Percentiles rank a stretch among this genome's conserved stretches.
These are phyloP conservation scores for Tychaedon coryphoeus DNA, from an alignment of 2,113 vertebrate genomes.

Conservation along the genomic window DNA sequence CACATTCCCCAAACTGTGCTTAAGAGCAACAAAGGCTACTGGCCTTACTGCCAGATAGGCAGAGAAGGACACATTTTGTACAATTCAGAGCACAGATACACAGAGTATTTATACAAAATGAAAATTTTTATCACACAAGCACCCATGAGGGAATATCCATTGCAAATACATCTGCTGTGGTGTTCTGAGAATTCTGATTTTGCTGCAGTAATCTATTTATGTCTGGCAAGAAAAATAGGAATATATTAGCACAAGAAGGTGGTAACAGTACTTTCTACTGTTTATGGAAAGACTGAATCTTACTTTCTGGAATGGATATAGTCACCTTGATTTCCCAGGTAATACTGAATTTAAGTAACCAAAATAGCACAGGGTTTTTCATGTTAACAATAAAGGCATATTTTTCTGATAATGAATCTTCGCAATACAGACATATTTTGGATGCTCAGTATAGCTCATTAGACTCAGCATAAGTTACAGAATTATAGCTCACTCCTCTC, in stretches of 20 bases:
- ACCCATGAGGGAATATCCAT: not conserved
- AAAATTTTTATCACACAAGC: not conserved
- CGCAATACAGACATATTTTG: not conserved
- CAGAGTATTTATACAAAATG: not conserved
- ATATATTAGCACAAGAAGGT: not conserved
- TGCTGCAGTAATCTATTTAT: not conserved
- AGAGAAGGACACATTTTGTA: not conserved
- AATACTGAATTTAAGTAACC: not conserved
- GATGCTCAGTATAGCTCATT: not conserved
- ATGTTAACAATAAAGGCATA: not conserved
- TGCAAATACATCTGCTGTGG: not conserved
- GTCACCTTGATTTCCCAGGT: not conserved
- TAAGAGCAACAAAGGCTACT: not conserved
- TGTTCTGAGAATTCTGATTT: not conserved
- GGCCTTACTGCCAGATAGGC: not conserved
- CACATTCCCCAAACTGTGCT: not conserved
- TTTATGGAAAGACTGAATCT: not conserved
- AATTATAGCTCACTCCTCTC: not conserved
- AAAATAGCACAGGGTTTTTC: not conserved
- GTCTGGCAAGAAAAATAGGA: not conserved
- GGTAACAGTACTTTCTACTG: not conserved
- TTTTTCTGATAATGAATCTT: not conserved
- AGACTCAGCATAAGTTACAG: not conserved
- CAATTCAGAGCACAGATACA: not conserved
- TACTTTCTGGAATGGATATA: not conserved